phyloP scores from a whole-genome alignment of 2,888 invertebrate species.

The Trichopoda pennipes region DNA sequence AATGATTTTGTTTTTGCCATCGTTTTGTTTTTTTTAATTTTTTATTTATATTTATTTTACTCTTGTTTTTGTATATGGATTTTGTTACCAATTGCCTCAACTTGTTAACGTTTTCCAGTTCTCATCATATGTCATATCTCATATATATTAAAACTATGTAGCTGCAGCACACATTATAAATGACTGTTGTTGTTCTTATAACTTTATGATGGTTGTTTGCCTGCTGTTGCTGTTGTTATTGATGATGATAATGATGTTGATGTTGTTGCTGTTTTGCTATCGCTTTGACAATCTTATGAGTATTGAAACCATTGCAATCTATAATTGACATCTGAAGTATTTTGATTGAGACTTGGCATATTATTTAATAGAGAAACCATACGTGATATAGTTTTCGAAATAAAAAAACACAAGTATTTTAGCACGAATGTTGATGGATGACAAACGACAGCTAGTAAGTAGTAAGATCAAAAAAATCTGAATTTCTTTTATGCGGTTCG shows the following conservation, averaged over 20 bases:
- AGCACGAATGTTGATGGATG: conserved; percentile 34
- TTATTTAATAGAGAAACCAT: conserved; percentile 68
- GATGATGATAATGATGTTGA: not conserved
- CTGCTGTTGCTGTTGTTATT: not conserved
- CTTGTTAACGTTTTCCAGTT: conserved; percentile 69
- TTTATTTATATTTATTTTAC: not conserved
- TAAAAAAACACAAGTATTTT: conserved; percentile 61
- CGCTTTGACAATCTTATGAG: conserved; percentile 64
- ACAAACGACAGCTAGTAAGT: conserved; percentile 13
- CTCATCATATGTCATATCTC: conserved; percentile 68
- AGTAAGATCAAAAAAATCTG: not conserved
- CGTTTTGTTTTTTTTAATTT: conserved; percentile 15
- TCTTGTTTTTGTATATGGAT: conserved; percentile 8
- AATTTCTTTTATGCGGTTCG: too few relatives aligned
- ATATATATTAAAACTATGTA: conserved; percentile 41
- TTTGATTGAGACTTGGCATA: conserved; percentile 69
- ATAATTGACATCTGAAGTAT: conserved; percentile 69
- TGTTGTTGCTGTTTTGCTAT: conserved; percentile 28
- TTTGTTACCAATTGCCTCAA: conserved; percentile 48
- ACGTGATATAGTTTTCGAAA: conserved; percentile 67
- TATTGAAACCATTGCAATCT: conserved; percentile 66
- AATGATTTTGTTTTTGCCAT: conserved; percentile 47
- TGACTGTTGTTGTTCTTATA: conserved; percentile 13
- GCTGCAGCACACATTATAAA: conserved; percentile 18
- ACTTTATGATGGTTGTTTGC: not conserved